A percentile compares a stretch with the other conserved stretches of the same genome.
phyloP scores from a whole-genome alignment of 2,888 invertebrate genomes.

The Coleophora flavipennella region DNA sequence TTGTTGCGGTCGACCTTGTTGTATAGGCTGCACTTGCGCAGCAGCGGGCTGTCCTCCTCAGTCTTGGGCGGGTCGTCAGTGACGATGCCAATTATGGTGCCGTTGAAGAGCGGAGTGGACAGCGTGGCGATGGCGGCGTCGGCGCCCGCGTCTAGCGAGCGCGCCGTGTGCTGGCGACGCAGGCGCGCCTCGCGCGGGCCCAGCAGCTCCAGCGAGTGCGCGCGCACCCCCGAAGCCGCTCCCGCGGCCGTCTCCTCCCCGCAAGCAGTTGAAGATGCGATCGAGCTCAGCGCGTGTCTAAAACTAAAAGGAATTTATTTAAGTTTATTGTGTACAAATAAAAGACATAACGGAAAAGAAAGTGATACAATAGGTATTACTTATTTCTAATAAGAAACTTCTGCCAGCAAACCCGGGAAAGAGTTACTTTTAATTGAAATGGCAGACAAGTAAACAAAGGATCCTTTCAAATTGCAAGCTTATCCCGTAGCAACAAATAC shows the following conservation, averaged over 20 bases:
- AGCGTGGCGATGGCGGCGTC: slow-evolving; percentile 46
- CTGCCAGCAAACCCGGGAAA: too few relatives aligned
- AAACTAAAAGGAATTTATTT: neutral
- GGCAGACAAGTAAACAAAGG: too few relatives aligned
- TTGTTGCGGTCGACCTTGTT: slow-evolving; percentile 49
- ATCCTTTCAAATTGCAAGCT: too few relatives aligned
- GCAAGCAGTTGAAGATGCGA: slow-evolving; percentile 72
- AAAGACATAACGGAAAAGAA: too few relatives aligned
- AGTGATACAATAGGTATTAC: too few relatives aligned
- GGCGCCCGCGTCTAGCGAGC: slow-evolving; percentile 47
- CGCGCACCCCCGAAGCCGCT: slow-evolving; percentile 33
- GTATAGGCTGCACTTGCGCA: slow-evolving; percentile 54
- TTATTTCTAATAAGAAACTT: too few relatives aligned
- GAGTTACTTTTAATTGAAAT: too few relatives aligned
- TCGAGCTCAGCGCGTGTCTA: slow-evolving; percentile 76
- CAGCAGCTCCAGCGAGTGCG: slow-evolving; percentile 40
- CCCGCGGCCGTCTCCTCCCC: slow-evolving; percentile 28
- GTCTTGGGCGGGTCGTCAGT: slow-evolving; percentile 43
- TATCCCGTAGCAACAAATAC: too few relatives aligned
- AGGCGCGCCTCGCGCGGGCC: slow-evolving; percentile 27
- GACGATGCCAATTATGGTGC: slow-evolving; percentile 49
- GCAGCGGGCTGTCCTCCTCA: slow-evolving; percentile 59
- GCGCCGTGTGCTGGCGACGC: slow-evolving; percentile 40
- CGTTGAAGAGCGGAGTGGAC: slow-evolving; percentile 57
- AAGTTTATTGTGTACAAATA: too few relatives aligned